Base-by-base conservation (phyloP, 2,113 vertebrate species). In the Sinocyclocheilus anshuiensis region DNA sequence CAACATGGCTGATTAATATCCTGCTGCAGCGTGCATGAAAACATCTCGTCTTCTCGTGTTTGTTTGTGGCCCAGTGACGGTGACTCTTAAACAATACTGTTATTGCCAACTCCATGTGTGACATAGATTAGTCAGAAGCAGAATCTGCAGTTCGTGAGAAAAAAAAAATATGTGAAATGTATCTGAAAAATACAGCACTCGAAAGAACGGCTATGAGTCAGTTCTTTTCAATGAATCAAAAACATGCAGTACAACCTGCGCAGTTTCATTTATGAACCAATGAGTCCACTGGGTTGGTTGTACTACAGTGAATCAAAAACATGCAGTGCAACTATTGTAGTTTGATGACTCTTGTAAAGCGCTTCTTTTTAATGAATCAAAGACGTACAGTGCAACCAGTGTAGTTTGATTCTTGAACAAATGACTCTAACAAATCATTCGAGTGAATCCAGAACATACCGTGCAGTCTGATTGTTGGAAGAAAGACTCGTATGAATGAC, bases 1-100 rank as follows among this genome's bases (percentile, higher is more conserved):
- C 39, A 33, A 50, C 22, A 24, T 48, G 79, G 29, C 77, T 84
- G 86, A 86, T 86, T 89, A 89, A 84, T 74, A 84, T 89, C 77
- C 42, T 13, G 50, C 39, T 78, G 29, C 77, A 81, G 26, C 7
- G 36, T 36, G 26, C 77, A 45, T 16, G 48, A 63, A 74, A 76
- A 53, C 61, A 45, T 87, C 57, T 87, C 8, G n/a, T 78, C 71
- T 63, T 74, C 63, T 76, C 63, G 71, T 81, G 77, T 89, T 84
- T 86, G 81, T 87, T 87, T 86, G 63, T 57, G 57, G 77, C 72
- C 33, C 45, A 20, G 39, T 57, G 39, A 87, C 63, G 59, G 39
- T 86, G 61, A 78, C 65, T 82, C 71, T 55, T 26, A 59, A 86
- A 90, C 77, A 83, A 84, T 72, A 77, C 22, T 63, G 78, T 84